phyloP scores from a whole-genome alignment of 1,140 invertebrate genomes.

The Helicoverpa zea region DNA sequence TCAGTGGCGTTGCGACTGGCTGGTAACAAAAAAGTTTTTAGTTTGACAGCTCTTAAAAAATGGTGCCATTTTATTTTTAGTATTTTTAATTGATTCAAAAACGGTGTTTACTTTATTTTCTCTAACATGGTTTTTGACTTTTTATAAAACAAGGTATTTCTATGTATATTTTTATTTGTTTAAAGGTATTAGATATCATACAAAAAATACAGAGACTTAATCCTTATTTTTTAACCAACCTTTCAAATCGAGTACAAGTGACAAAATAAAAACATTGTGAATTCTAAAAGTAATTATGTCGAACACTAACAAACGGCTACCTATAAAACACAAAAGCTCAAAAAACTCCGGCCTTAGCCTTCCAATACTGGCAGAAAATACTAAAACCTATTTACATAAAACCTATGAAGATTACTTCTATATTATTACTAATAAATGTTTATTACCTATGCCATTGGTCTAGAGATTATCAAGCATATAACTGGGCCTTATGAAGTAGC shows the following conservation, averaged over 20 bases:
- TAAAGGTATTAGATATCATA: too few species aligned
- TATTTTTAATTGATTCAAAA: too few species aligned
- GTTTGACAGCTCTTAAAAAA: constrained; percentile 20
- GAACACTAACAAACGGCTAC: not conserved
- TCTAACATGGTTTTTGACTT: too few species aligned
- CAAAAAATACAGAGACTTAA: not conserved
- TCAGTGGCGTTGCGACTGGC: constrained; percentile 11
- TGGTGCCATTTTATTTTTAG: not conserved
- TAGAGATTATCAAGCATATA: constrained; percentile 12
- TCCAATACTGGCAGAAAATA: constrained; percentile 10
- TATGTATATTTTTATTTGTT: too few species aligned
- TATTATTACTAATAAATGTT: constrained; percentile 27
- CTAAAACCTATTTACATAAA: constrained; percentile 38
- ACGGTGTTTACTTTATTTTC: too few species aligned
- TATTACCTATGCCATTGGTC: not conserved
- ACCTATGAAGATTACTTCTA: constrained; percentile 26
- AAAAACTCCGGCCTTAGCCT: constrained; percentile 18
- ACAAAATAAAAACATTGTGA: too few species aligned
- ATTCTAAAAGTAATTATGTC: constrained; percentile 20
- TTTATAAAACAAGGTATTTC: too few species aligned
- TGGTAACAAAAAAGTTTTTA: not conserved
- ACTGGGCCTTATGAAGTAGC: not conserved
- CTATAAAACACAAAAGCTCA: constrained; percentile 21
- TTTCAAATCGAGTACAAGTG: not conserved
- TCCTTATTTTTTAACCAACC: not conserved